Conservation (phyloP, 2,797 vertebrate species). For the Molossus alvarezi region DNA sequence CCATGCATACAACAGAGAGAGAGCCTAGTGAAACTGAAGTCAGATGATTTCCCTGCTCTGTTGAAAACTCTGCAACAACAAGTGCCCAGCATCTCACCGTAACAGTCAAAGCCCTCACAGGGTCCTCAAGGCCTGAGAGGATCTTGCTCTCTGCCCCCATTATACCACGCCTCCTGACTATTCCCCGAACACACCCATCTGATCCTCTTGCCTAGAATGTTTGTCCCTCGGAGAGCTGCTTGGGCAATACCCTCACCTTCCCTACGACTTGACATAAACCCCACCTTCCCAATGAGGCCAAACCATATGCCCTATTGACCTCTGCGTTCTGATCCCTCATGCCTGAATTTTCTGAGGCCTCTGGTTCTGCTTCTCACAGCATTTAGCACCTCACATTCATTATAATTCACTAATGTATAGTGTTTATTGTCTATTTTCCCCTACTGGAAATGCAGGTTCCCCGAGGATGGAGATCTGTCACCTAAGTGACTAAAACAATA, state of each 20-base stretch:
- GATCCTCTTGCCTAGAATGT: neutral
- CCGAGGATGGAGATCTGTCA: neutral
- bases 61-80: neutral
- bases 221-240: neutral
- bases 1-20: accelerated
- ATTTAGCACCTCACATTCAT: neutral
- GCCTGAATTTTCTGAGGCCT: neutral
- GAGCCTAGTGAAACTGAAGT: too few relatives aligned
- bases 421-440: neutral
- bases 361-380: neutral
- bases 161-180: too few relatives aligned
- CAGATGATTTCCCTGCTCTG: neutral
- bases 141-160: neutral
- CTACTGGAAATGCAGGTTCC: neutral
- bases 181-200: neutral
- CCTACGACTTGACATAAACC: neutral
- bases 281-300: neutral
- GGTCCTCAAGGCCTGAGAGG: accelerated
- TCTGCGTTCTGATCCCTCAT: neutral
- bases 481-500: neutral
- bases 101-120: neutral
- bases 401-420: too few relatives aligned
- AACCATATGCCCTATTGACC: neutral
- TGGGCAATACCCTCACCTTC: neutral
- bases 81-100: neutral